phyloP scores from a whole-genome alignment of 1,140 invertebrate species.

The Charaxes varanes region DNA sequence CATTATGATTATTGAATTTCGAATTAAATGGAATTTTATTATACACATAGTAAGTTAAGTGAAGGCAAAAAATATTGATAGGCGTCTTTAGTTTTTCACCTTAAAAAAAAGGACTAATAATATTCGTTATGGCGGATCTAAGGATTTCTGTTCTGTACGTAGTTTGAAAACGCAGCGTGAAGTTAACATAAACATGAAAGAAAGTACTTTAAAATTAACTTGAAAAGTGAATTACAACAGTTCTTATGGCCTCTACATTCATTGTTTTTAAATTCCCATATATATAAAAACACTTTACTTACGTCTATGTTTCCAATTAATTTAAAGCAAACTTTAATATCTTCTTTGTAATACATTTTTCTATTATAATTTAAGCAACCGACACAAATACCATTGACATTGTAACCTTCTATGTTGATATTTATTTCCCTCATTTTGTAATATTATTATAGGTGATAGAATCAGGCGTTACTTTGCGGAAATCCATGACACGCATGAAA shows the following conservation, averaged over 20 bases:
- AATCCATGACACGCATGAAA: too few relatives aligned
- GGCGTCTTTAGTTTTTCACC: background rate
- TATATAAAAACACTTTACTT: slow-evolving; percentile 21
- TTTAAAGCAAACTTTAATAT: slow-evolving; percentile 45
- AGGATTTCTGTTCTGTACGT: slow-evolving; percentile 37
- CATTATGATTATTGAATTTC: too few relatives aligned
- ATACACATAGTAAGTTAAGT: too few relatives aligned
- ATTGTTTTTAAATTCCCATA: background rate
- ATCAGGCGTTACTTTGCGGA: too few relatives aligned
- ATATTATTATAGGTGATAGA: too few relatives aligned
- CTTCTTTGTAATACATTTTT: slow-evolving; percentile 43
- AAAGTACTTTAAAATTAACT: slow-evolving; percentile 3
- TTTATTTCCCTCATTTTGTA: slow-evolving; percentile 58
- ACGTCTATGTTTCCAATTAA: slow-evolving; percentile 55
- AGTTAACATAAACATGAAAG: background rate
- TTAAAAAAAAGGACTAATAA: slow-evolving; percentile 3
- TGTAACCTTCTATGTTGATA: slow-evolving; percentile 66
- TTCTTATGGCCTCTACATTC: background rate
- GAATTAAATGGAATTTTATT: too few relatives aligned
- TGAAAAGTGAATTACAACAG: background rate
- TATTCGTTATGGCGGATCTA: slow-evolving; percentile 36
- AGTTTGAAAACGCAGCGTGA: too few relatives aligned
- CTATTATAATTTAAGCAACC: slow-evolving; percentile 58
- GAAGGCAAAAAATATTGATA: too few relatives aligned
- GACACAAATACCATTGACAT: slow-evolving; percentile 65